phyloP scores from a whole-genome alignment of 2,113 vertebrate species.

The Sakesphorus luctuosus region DNA sequence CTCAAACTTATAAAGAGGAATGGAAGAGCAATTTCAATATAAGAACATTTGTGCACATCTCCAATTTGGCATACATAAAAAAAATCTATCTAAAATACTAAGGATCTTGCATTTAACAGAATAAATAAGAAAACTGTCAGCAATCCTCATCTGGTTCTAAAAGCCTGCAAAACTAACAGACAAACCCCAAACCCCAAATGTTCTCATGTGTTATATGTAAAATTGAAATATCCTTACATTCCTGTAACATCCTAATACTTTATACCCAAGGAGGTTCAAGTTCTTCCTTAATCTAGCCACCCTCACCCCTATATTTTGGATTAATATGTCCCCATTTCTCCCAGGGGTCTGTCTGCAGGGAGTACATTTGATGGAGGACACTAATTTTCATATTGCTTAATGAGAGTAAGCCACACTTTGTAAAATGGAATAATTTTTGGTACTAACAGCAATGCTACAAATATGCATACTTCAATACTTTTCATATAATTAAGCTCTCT shows the following conservation, averaged over 20 bases:
- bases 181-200: accelerated
- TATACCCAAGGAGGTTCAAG: not conserved
- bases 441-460: not conserved
- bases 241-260: not conserved
- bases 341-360: not conserved
- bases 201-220: not conserved
- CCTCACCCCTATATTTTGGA: not conserved
- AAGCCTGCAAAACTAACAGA: not conserved
- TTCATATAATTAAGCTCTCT: not conserved
- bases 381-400: not conserved
- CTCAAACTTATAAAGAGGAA: not conserved
- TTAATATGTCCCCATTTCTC: not conserved
- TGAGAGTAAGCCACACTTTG: not conserved
- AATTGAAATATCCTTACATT: not conserved
- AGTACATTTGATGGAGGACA: not conserved
- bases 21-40: not conserved
- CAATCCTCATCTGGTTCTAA: not conserved
- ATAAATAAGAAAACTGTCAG: not conserved
- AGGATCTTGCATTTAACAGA: not conserved
- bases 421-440: not conserved
- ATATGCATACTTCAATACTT: not conserved
- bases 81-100: not conserved
- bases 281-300: not conserved
- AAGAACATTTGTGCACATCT: not conserved
- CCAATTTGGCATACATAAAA: not conserved